Evolutionary conservation across 2,888 invertebrate genomes (phyloP), one percentile per base, ranked within the genome.

Genomic region (Amiota mariae): DNA sequence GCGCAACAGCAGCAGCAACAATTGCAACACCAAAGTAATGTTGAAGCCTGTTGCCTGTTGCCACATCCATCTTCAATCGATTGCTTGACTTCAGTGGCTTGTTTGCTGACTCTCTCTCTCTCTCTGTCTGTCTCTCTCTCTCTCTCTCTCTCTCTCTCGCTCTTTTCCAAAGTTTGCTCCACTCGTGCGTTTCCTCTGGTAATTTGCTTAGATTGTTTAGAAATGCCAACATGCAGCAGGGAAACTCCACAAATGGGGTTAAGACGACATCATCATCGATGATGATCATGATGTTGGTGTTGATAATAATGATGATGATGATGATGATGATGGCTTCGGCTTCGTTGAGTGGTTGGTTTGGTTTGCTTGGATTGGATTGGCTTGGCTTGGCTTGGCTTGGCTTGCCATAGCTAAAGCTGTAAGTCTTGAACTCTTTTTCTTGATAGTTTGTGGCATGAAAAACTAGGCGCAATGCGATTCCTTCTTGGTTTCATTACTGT

Each of bases 101-200:
- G 57, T 2, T 18, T n/a, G 15, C 57, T n/a, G 1, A 1, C 15
- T n/a, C 57, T 57, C 57, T 57, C 11, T 10, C 20, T 57, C n/a
- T n/a, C n/a, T n/a, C n/a, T n/a, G n/a, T n/a, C n/a, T n/a, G n/a
- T n/a, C 15, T 15, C 20, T 20, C 8, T 11, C 59, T 9, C 20
- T 9, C 8, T 20, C 46, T 47, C 70, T 20, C 24, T 15, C 20
- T 68, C 49, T 15, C 49, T 12, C 13, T 47, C n/a, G 36, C n/a
- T 36, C 20, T 9, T 54, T 13, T 67, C 36, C 36, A 36, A 36
- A 36, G 36, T 36, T 80, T 77, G 77, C 72, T 75, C 71, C 82
- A 85, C 82, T 84, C 85, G 85, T 83, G 83, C 85, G 85, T 85
- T 84, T 83, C 85, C 85, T 85, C 82, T 79, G 80, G 82, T 85